phyloP scores from a whole-genome alignment of 1,140 invertebrate species.

The Drosophila tropicalis region DNA sequence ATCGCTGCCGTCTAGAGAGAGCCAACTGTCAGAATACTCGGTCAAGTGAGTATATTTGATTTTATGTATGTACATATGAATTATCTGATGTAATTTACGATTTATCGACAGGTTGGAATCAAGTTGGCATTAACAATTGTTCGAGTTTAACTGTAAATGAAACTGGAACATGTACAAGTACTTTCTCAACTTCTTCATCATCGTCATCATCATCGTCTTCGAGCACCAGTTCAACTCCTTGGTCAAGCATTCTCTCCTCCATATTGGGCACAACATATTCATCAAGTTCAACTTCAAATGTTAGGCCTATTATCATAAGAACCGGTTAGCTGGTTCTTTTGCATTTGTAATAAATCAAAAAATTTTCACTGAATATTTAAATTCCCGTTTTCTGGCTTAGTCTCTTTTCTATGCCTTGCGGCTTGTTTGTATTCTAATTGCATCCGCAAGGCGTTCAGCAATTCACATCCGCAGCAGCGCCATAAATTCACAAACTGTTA shows the following conservation, averaged over 20 bases:
- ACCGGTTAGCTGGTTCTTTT: neutral
- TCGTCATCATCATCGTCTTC: constrained; percentile 22
- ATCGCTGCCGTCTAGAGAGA: constrained; percentile 37
- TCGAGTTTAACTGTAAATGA: constrained; percentile 26
- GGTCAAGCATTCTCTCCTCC: constrained; percentile 28
- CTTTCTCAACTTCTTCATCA: constrained; percentile 24
- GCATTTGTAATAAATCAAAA: neutral
- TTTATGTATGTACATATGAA: no score
- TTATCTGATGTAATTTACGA: neutral
- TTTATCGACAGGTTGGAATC: constrained; percentile 33
- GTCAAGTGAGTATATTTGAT: constrained; percentile 35
- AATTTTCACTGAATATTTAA: constrained; percentile 5
- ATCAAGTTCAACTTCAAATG: constrained; percentile 32
- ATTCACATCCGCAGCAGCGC: constrained; percentile 41
- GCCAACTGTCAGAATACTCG: constrained; percentile 29
- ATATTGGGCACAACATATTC: constrained; percentile 27
- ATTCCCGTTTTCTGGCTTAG: neutral
- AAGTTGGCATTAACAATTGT: constrained; percentile 30
- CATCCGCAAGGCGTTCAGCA: constrained; percentile 63
- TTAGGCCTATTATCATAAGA: constrained; percentile 39
- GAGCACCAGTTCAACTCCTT: neutral
- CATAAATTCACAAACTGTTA: constrained; percentile 49
- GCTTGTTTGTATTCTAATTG: constrained; percentile 61
- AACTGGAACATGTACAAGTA: constrained; percentile 31
- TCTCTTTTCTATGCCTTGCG: neutral